phyloP scores from a whole-genome alignment of 1,140 invertebrate species.

The Hermetia illucens region DNA sequence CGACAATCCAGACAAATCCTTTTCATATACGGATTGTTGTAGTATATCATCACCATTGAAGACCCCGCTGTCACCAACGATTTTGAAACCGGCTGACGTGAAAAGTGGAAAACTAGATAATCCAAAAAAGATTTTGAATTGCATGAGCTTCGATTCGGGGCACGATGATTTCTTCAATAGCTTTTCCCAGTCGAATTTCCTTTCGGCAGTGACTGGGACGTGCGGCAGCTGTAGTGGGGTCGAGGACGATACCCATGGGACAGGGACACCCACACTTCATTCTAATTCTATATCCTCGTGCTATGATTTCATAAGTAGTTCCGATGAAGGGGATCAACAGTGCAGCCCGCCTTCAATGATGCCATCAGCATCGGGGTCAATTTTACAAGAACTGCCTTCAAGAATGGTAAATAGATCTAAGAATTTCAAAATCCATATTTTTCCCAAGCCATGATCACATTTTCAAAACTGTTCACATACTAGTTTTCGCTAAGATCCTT shows the following conservation, averaged over 20 bases:
- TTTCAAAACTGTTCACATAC: not conserved
- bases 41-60: slow-evolving; percentile 21
- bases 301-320: slow-evolving; percentile 4
- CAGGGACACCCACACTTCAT: too few relatives aligned
- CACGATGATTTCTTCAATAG: slow-evolving; percentile 25
- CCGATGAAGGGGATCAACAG: slow-evolving; percentile 6
- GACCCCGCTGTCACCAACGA: slow-evolving; percentile 11
- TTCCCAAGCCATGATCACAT: not conserved
- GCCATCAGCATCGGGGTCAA: not conserved
- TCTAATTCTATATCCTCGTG: slow-evolving; percentile 4
- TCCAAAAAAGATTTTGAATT: slow-evolving; percentile 9
- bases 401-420: not conserved
- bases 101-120: slow-evolving; percentile 11
- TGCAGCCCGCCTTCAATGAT: slow-evolving; percentile 1
- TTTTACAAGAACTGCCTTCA: not conserved
- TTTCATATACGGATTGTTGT: slow-evolving; percentile 11
- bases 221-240: too few relatives aligned
- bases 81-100: slow-evolving; percentile 16
- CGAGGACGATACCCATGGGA: too few relatives aligned
- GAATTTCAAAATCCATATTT: not conserved
- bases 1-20: too few relatives aligned
- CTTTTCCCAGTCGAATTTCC: slow-evolving; percentile 13
- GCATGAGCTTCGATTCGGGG: slow-evolving; percentile 23
- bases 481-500: not conserved
- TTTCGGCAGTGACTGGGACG: slow-evolving; percentile 2